phyloP scores from a whole-genome alignment of 2,113 vertebrate species.

The Psophia crepitans region DNA sequence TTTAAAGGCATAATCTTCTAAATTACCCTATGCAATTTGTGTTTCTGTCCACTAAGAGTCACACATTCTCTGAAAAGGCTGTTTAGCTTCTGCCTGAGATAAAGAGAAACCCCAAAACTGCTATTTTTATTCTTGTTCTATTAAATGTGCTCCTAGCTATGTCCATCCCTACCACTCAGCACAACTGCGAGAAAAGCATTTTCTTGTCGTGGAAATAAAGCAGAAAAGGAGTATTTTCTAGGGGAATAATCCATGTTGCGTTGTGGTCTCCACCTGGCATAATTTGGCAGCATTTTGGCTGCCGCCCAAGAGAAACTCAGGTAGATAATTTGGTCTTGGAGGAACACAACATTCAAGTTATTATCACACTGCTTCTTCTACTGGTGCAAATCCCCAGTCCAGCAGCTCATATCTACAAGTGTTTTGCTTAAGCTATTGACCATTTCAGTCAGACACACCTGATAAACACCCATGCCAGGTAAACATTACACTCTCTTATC shows the following conservation, averaged over 20 bases:
- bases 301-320: not conserved
- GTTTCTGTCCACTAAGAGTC: not conserved
- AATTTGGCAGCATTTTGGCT: not conserved
- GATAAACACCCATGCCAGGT: not conserved
- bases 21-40: not conserved
- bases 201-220: not conserved
- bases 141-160: not conserved
- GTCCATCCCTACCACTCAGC: not conserved
- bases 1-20: slow-evolving; percentile 5
- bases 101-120: not conserved
- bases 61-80: not conserved
- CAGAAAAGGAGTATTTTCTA: not conserved
- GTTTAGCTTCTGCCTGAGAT: slow-evolving; percentile 6
- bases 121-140: not conserved
- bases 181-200: not conserved
- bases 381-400: not conserved
- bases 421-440: not conserved
- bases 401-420: not conserved
- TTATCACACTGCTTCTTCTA: not conserved
- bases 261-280: not conserved
- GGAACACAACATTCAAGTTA: not conserved
- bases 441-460: not conserved
- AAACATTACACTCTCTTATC: not conserved
- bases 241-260: not conserved
- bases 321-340: not conserved